These are phyloP conservation scores for Latrodectus elegans DNA, from an alignment of 2,888 invertebrate species.

Conservation along the genomic window DNA sequence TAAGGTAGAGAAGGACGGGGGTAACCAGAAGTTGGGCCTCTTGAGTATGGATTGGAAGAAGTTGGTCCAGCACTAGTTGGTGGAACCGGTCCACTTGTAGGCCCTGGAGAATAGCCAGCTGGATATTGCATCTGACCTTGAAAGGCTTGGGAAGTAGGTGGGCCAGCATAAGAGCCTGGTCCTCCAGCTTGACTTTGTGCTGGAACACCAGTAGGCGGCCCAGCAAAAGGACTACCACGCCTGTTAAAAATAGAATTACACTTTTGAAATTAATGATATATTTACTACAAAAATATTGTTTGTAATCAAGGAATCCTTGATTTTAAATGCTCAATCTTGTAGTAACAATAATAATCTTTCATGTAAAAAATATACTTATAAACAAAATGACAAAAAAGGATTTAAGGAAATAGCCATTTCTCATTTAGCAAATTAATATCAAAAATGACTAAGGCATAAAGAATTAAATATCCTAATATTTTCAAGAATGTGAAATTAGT, in stretches of 20 bases:
- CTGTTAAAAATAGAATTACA: slow-evolving; percentile 20
- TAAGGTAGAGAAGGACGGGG: slow-evolving; percentile 62
- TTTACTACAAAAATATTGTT: background rate
- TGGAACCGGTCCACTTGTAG: slow-evolving; percentile 21
- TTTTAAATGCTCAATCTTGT: no score
- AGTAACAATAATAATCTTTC: no score
- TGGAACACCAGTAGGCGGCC: slow-evolving; percentile 38
- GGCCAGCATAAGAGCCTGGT: slow-evolving; percentile 47
- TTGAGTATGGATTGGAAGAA: slow-evolving; percentile 61
- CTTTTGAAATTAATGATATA: background rate
- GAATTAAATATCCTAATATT: no score
- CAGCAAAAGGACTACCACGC: slow-evolving; percentile 52
- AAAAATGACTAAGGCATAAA: no score
- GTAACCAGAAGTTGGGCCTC: slow-evolving; percentile 56
- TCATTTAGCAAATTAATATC: no score
- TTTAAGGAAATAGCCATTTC: no score
- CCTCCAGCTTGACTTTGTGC: slow-evolving; percentile 39
- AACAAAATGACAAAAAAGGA: no score
- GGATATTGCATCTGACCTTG: slow-evolving; percentile 57
- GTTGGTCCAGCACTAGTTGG: slow-evolving; percentile 33
- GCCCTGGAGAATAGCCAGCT: slow-evolving; percentile 59
- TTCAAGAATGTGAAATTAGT: no score
- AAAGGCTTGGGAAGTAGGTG: slow-evolving; percentile 62
- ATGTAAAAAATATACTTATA: no score
- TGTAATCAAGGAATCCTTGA: no score